Percentiles rank a stretch among this genome's conserved stretches.
Conservation (phyloP, 2,888 invertebrate genomes). For the Orthosia cruda region DNA sequence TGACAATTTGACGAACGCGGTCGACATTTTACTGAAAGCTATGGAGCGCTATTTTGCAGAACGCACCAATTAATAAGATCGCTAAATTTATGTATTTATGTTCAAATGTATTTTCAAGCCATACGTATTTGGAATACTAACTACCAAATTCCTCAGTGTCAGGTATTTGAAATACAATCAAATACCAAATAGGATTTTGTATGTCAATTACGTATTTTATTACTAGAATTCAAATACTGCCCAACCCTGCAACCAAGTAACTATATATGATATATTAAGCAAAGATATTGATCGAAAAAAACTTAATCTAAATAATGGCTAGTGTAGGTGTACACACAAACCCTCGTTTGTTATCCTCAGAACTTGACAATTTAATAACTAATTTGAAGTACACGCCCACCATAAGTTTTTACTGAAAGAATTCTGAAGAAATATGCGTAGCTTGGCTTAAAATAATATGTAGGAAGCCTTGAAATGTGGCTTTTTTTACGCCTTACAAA, state of each 20-base stretch:
- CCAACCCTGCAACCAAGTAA: slow-evolving; percentile 1
- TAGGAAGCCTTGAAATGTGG: slow-evolving; percentile 7
- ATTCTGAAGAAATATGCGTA: slow-evolving; percentile 36
- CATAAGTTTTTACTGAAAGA: slow-evolving; percentile 1
- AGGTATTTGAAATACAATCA: neutral
- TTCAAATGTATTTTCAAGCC: too few species aligned
- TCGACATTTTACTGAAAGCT: too few species aligned
- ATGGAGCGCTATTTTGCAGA: too few species aligned
- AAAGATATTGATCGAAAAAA: neutral
- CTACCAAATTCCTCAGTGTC: too few species aligned
- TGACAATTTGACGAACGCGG: too few species aligned
- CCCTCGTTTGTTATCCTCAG: neutral
- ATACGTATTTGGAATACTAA: too few species aligned
- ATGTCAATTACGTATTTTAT: slow-evolving; percentile 75
- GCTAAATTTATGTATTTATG: too few species aligned
- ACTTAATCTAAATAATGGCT: slow-evolving; percentile 1
- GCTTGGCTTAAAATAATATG: slow-evolving; percentile 19
- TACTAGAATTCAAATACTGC: slow-evolving; percentile 62
- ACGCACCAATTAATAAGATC: too few species aligned
- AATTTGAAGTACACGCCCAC: slow-evolving; percentile 11
- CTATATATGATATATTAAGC: too few species aligned
- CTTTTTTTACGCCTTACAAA: slow-evolving; percentile 3
- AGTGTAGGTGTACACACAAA: neutral
- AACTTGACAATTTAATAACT: slow-evolving; percentile 6
- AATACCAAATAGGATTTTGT: slow-evolving; percentile 54